Base-by-base conservation (phyloP, 2,888 invertebrate genomes). In the Bombylius discolor region DNA sequence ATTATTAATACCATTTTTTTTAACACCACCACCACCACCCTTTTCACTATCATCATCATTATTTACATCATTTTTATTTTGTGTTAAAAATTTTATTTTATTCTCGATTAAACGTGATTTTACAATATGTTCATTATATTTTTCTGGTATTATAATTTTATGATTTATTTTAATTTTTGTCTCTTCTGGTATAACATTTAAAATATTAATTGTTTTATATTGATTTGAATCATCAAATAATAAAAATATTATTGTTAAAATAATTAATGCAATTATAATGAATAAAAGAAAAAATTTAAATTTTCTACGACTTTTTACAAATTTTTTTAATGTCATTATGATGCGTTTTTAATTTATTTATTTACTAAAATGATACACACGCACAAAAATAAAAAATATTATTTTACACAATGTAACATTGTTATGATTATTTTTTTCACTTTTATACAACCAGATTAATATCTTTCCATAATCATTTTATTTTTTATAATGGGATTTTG, bases 251-350 rank as follows among this genome's bases (percentile, higher is more conserved):
- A 72, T 63, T 59, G 70, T 69, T 55, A 70, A 65, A 56, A 70
- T 64, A 58, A 72, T 68, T 11, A 73, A 59, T 5, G 62, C 67
- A 42, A 72, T 64, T 57, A 71, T 67, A 52, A 67, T 66, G 50
- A 70, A 62, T 47, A 73, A 63, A 49, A 73, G 58, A 49, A 73
- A 64, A 42, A 72, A 67, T 58, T 70, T 70, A 53, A 70, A 64
- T 65, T 71, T 73, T 62, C 70, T 66, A 47, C 72, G 70, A 64
- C 68, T 73, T 68, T 73, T 73, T 51, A 72, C 67, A 64, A 71
- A 71, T 63, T 71, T 73, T 60, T 69, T 71, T n/a, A 72, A 61
- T 64, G 71, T 64, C 71, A 72, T 70, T 64, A 64, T 11, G 7
- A 42, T 11, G 7, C 39, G 8, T 11, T 5, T 11, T 11, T 11